Base-by-base conservation (phyloP, 2,113 vertebrate species). In the Diphyllodes magnificus region DNA sequence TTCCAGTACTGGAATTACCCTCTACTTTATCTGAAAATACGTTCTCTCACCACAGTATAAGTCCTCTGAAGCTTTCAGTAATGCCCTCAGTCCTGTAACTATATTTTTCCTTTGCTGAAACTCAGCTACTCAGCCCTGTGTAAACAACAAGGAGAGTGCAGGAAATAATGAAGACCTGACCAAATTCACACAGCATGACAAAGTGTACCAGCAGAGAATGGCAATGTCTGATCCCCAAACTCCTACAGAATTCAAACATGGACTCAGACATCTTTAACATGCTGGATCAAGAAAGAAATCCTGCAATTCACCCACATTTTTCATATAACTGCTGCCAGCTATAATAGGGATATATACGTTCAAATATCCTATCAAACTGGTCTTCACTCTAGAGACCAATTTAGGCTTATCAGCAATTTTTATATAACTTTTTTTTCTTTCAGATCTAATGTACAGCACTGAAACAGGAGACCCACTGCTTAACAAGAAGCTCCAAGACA, bases 171-270 rank as follows among this genome's bases (percentile, higher is more conserved):
- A 82, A 83, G n/a, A 56, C 18, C 23, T 68, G 47, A 77, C 21
- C 40, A 13, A 89, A 69, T 31, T 64, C 54, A 53, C 8, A n/a
- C 1, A 42, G 11, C 0, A 0, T 11, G 30, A 86, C 30, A 40
- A 71, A 83, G 30, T 1, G 0, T 17, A 30, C 12, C 2, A 4
- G n/a, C 31, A 88, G 23, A 42, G 7, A 86, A 73, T 3, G 21
- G 19, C 24, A 49, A 18, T 50, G 27, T 63, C 60, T 63, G 35
- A 71, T 35, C 21, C 39, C 7, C 18, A 82, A 15, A 53, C 28
- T 42, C 35, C 40, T 42, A 24, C 1, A 5, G 30, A 40, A 27
- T 27, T 50, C 40, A 28, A 17, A 44, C 0, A 0, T 4, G 3
- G 39, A 4, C 27, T 59, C 25, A 47, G 40, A 17, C 35, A 21